Conservation (phyloP, 2,888 invertebrate species). For the Polyommatus icarus region DNA sequence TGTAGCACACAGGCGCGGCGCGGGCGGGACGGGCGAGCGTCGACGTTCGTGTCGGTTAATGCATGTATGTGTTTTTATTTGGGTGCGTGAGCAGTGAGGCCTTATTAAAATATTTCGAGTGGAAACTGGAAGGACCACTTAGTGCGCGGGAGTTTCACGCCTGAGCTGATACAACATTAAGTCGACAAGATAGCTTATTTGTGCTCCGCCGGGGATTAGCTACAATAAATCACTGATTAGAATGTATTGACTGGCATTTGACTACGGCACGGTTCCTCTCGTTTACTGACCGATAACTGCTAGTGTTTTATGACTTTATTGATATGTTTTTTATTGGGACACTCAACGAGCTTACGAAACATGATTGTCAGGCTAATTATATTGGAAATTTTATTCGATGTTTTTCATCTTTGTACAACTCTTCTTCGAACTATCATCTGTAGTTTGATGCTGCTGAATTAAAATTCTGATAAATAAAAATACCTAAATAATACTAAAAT, state of each 20-base stretch:
- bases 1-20: constrained; percentile 71
- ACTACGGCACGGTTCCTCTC: constrained; percentile 66
- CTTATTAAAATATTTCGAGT: constrained; percentile 81
- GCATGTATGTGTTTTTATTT: constrained; percentile 76
- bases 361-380: neutral
- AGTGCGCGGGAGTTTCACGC: constrained; percentile 81
- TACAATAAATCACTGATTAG: constrained; percentile 80
- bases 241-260: constrained; percentile 79
- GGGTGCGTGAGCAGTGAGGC: constrained; percentile 78
- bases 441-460: neutral
- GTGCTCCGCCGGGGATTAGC: constrained; percentile 79
- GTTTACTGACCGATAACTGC: constrained; percentile 68
- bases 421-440: neutral
- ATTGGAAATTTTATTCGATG: neutral
- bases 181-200: constrained; percentile 81
- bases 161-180: constrained; percentile 79
- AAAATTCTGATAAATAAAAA: neutral
- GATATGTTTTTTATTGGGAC: constrained; percentile 43
- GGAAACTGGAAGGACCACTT: constrained; percentile 81
- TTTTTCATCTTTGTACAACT: neutral
- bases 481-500: neutral
- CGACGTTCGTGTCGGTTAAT: constrained; percentile 62
- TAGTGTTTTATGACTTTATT: constrained; percentile 68
- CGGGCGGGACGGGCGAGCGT: constrained; percentile 62
- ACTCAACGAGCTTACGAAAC: constrained; percentile 34